Evolutionary conservation across 1,140 invertebrate genomes (phyloP).

Genomic region (Drosophila ambigua): DNA sequence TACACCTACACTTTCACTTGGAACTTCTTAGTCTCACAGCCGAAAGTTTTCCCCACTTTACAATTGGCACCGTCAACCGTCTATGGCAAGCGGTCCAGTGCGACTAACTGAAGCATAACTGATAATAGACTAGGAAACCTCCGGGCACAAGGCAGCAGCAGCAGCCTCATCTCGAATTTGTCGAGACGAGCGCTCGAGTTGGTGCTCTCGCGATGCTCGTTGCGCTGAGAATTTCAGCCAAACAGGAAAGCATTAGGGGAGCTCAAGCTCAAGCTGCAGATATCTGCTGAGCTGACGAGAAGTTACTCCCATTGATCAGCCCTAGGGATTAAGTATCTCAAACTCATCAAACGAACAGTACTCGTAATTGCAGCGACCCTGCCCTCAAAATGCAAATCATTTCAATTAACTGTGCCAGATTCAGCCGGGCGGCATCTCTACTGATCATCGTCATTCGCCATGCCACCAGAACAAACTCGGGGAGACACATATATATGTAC

Average conservation of each 20-base stretch:
- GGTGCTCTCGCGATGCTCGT: too few relatives aligned
- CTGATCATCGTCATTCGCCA: constrained; percentile 16
- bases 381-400: constrained; percentile 58
- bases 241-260: too few relatives aligned
- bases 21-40: constrained; percentile 3
- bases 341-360: too few relatives aligned
- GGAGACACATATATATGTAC: background rate
- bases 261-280: background rate
- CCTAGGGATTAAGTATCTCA: background rate
- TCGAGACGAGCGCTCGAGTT: background rate
- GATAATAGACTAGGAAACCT: constrained; percentile 61
- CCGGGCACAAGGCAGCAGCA: constrained; percentile 1
- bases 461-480: constrained; percentile 1
- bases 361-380: constrained; percentile 29
- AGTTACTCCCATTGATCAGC: background rate
- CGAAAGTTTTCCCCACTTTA: background rate
- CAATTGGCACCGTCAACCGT: constrained; percentile 24
- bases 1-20: background rate
- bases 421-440: constrained; percentile 6
- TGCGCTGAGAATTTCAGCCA: too few relatives aligned
- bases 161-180: background rate
- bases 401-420: constrained; percentile 57
- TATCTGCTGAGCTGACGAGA: background rate
- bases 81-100: constrained; percentile 27
- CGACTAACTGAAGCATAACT: constrained; percentile 57